Percentiles rank a stretch among this genome's conserved stretches.
Conservation (phyloP, 2,888 invertebrate genomes). For the Microctonus brassicae region DNA sequence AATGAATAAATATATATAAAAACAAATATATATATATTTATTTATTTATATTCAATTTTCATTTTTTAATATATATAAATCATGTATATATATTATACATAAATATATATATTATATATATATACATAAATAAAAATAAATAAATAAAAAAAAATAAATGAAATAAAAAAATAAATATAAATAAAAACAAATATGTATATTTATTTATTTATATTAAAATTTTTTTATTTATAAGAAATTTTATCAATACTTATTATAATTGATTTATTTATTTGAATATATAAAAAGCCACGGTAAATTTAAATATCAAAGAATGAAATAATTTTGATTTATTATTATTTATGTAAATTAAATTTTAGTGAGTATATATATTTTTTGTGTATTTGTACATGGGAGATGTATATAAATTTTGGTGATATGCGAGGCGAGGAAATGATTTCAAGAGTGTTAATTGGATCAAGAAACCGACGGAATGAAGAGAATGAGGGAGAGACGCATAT, state of each 20-base stretch:
- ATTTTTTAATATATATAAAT: no score
- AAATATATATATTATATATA: no score
- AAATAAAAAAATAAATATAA: no score
- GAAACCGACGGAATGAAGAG: constrained; percentile 62
- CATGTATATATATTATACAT: no score
- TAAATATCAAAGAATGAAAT: constrained; percentile 68
- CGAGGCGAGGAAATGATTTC: constrained; percentile 49
- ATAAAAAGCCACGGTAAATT: constrained; percentile 54
- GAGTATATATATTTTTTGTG: neutral
- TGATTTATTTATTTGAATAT: constrained; percentile 1
- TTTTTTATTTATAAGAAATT: no score
- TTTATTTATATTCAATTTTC: no score
- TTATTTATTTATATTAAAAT: no score
- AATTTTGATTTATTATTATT: constrained; percentile 67
- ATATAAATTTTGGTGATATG: neutral
- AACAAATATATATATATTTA: no score
- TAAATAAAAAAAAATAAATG: no score
- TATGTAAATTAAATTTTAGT: constrained; percentile 64
- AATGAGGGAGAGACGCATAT: constrained; percentile 18
- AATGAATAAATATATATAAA: no score
- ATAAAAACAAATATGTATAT: no score
- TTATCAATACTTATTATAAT: neutral
- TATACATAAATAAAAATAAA: no score
- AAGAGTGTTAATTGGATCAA: constrained; percentile 68
- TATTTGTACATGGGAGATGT: neutral